These are phyloP conservation scores for Otocyon megalotis DNA, from an alignment of 2,113 vertebrate species.

Conservation along the genomic window DNA sequence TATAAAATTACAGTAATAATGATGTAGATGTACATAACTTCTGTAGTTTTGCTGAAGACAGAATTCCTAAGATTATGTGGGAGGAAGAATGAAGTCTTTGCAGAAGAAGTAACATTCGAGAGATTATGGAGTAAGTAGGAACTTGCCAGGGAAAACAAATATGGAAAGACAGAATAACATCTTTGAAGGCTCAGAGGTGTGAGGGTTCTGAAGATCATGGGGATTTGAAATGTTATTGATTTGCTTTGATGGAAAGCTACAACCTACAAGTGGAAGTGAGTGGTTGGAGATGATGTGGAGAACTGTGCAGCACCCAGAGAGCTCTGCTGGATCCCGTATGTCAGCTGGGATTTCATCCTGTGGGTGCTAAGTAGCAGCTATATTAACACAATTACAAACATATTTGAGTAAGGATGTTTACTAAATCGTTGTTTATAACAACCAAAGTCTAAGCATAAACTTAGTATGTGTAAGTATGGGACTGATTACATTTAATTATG, in stretches of 20 bases:
- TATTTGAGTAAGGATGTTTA: neutral
- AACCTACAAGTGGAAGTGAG: neutral
- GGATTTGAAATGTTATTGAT: neutral
- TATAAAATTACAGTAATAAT: neutral
- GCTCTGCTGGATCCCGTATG: neutral
- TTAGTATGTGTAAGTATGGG: neutral
- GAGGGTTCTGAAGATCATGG: neutral
- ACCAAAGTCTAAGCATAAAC: neutral
- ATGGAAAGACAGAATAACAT: neutral
- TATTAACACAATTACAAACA: neutral
- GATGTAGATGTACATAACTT: neutral
- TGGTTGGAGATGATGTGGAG: neutral
- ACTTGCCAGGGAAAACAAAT: neutral
- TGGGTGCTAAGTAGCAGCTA: neutral
- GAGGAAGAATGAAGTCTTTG: neutral
- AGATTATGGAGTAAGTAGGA: neutral
- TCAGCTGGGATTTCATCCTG: neutral
- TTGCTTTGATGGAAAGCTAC: neutral
- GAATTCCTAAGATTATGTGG: neutral
- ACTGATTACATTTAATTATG: neutral
- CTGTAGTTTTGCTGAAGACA: neutral
- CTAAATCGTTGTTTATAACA: neutral
- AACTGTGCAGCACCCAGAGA: neutral
- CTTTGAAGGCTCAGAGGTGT: neutral
- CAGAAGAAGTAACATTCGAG: neutral